Evolutionary conservation across 64 coral and sea anemone genomes (phyloP), one percentile per base, ranked within the genome.

Genomic region (Pachyseris speciosa): DNA sequence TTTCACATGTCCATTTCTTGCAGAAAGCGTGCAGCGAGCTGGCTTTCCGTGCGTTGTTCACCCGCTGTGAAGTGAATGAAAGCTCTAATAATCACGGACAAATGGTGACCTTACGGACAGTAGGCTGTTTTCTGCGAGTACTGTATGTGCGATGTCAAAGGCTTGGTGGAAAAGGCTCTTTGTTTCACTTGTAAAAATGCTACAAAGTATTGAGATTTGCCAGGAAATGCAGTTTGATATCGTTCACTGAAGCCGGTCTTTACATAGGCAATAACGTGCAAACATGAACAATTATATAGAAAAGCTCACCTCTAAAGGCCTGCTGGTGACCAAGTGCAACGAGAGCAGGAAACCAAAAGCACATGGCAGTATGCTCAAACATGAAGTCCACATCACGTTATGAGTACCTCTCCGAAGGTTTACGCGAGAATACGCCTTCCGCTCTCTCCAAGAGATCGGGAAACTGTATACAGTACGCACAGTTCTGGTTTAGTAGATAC

Each of bases 271-370:
- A 45, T 45, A 45, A 45, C 43, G 11, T 45, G 43, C 39, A 13
- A 7, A 47, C 44, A 47, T 47, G 22, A 13, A 13, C 8, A 68
- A 17, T 29, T 4, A 33, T 0, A 9, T 37, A 61, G 22, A 12
- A 19, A 12, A 9, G 26, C 77, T 81, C 26, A 81, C 77, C 52
- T 81, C 49, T 15, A 81, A 41, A 61, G 77, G 55, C 41, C 77
- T 22, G 29, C 52, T 22, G 52, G 10, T 26, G 26, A 33, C 37
- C 9, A 40, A 5, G 31, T 39, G 36, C 31, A 61, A 26, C 5
- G 33, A n/a, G 10, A 40, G 32, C 31, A 81, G 33, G 13, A 41
- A 33, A 34, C 77, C 31, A 40, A 81, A 61, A 1, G 12, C 33
- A 40, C 53, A 40, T 27, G 32, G 33, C 28, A 81, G 26, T 41